Percentiles rank a stretch among this genome's conserved stretches.
These are phyloP conservation scores for Elmis aenea DNA, from an alignment of 2,888 invertebrate species.

Conservation along the genomic window DNA sequence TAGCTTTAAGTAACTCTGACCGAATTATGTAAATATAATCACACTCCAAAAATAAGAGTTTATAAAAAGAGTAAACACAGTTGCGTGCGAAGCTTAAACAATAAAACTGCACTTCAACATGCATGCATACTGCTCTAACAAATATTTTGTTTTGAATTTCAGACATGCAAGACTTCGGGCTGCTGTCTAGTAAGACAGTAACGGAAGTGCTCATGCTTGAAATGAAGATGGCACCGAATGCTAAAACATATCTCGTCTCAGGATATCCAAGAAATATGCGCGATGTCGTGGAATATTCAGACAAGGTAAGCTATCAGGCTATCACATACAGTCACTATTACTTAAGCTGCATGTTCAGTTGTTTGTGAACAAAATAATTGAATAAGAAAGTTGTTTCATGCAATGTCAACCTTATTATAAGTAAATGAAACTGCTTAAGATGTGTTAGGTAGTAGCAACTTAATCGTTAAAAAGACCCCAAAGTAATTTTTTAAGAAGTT, in stretches of 20 bases:
- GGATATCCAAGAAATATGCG: constrained; percentile 89
- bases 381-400: no score
- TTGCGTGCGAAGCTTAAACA: constrained; percentile 16
- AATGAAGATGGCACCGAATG: constrained; percentile 88
- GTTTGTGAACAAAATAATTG: no score
- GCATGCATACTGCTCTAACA: no score
- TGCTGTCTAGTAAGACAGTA: constrained; percentile 79
- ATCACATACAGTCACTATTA: neutral
- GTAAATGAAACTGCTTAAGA: no score
- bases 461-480: no score
- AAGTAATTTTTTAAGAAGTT: no score
- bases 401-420: no score
- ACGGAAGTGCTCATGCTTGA: constrained; percentile 87
- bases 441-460: no score
- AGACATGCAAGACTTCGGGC: constrained; percentile 87
- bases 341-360: neutral
- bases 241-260: constrained; percentile 82
- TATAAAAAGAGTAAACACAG: constrained; percentile 9
- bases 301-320: constrained; percentile 61
- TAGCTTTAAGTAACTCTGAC: no score
- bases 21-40: no score
- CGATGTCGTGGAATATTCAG: constrained; percentile 86
- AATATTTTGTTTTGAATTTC: constrained; percentile 33
- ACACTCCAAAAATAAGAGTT: no score
- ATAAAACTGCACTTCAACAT: constrained; percentile 16